phyloP scores from a whole-genome alignment of 2,113 vertebrate species.

The Lophura nycthemera region DNA sequence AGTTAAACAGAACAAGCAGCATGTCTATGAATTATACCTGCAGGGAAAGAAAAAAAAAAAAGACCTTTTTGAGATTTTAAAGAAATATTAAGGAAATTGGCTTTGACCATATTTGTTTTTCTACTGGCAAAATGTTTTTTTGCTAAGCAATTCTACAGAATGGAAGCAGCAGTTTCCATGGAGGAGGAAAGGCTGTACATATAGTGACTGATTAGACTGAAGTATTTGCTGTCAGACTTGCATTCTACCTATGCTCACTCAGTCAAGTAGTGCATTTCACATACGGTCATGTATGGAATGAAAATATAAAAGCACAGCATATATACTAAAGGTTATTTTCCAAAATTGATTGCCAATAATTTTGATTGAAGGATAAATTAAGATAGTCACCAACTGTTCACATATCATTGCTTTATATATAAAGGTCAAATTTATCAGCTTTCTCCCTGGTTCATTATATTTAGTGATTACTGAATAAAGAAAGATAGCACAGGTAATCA shows the following conservation, averaged over 20 bases:
- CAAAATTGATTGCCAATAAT: neutral
- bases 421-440: slow-evolving; percentile 5
- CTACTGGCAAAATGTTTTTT: neutral
- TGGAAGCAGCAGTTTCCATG: neutral
- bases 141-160: neutral
- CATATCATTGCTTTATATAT: neutral
- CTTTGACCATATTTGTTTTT: neutral
- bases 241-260: neutral
- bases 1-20: neutral
- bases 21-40: neutral
- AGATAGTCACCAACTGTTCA: neutral
- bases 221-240: neutral
- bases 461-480: neutral
- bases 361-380: neutral
- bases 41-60: neutral
- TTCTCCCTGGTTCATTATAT: neutral
- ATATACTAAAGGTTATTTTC: neutral
- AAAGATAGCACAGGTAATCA: neutral
- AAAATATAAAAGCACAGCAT: neutral
- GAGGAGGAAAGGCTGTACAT: neutral
- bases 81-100: neutral
- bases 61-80: neutral
- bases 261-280: neutral
- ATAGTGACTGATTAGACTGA: neutral
- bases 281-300: neutral